Evolutionary conservation across 2,888 invertebrate genomes (phyloP).

Genomic region (Acanthopleura granulata): DNA sequence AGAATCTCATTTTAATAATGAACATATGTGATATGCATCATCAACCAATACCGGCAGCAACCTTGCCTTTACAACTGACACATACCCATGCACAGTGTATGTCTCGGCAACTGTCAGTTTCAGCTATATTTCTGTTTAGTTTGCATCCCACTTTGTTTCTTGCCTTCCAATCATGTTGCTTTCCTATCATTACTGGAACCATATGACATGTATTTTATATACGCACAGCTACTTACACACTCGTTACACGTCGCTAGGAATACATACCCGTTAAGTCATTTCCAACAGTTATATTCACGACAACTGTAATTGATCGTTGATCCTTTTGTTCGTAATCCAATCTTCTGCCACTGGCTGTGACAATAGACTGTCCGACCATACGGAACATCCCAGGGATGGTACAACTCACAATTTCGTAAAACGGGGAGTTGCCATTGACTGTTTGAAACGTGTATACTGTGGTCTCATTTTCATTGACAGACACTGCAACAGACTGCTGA

Average conservation of each 20-base stretch:
- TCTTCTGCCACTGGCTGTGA: slow-evolving; percentile 14
- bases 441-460: background rate
- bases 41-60: no score
- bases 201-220: background rate
- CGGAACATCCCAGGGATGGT: background rate
- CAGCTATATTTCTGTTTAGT: no score
- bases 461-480: background rate
- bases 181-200: no score
- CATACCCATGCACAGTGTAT: no score
- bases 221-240: slow-evolving; percentile 61
- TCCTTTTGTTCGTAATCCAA: slow-evolving; percentile 82
- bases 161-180: no score
- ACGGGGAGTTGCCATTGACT: background rate
- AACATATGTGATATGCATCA: no score
- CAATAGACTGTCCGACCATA: background rate
- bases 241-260: no score
- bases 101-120: no score
- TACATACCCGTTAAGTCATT: slow-evolving; percentile 33
- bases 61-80: no score
- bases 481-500: background rate
- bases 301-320: slow-evolving; percentile 46
- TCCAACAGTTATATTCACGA: slow-evolving; percentile 41
- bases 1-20: no score
- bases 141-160: no score
- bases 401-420: background rate